Base-by-base conservation (phyloP, 2,113 vertebrate species). In the Mionectes macconnelli region DNA sequence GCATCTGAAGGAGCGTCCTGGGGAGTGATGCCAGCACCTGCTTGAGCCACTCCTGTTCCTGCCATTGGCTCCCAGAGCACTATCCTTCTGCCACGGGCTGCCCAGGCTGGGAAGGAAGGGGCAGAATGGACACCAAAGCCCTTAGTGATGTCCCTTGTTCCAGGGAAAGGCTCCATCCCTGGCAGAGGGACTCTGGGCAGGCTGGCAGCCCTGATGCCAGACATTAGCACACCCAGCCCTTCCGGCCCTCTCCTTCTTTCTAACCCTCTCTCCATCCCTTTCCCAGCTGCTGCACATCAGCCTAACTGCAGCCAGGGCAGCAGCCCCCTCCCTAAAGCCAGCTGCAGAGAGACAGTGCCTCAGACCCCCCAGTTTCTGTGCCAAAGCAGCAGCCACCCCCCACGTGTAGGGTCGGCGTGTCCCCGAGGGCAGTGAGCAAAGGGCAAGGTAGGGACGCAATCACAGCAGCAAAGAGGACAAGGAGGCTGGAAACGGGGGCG, bases 401-500 rank as follows among this genome's bases (percentile, higher is more conserved):
- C 9, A 19, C 2, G 0, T 3, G 4, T 3, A 4, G 66, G 62
- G 31, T 63, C 60, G 66, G 39, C 2, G 1, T 4, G 30, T 53
- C 81, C 37, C 3, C 2, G 0, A 56, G 45, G 64, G 74, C 82
- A 66, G 75, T 2, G 50, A 77, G 91, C 15, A 6, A 85, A 88
- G 82, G 82, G 50, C 70, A 50, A 64, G 56, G 78, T 73, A 87
- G 83, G 73, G 45, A 86, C 14, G 2, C 16, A 4, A 70, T 72
- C 81, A 93, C 91, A 89, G 84, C 83, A 84, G 84, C 90, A 95
- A 96, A 94, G 88, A 96, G 87, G 76, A 96, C 87, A 96, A 95
- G 92, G 79, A 96, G 14, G 84, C 95, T 94, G 87, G 85, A 92
- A 90, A 82, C 2, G 5, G 94, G 91, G 89, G 70, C 30, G 12